Evolutionary conservation across 2,113 vertebrate species (phyloP).

Genomic region (Himantopus leucocephalus): DNA sequence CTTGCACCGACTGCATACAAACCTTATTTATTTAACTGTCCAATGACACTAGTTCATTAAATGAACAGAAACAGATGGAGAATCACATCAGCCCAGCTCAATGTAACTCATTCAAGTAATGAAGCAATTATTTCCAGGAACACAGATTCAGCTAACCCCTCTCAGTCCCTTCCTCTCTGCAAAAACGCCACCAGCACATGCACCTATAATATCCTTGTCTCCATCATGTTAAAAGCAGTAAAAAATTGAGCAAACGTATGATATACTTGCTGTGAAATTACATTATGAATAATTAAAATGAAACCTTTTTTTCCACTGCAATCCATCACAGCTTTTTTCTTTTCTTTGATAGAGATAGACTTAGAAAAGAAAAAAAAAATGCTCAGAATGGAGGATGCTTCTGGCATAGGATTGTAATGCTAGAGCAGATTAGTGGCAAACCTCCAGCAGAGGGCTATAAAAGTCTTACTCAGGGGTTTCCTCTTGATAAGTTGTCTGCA

Average conservation of each 20-base stretch:
- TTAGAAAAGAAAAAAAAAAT: neutral
- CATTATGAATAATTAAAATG: conserved; percentile 57
- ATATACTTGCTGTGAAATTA: conserved; percentile 52
- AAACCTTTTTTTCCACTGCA: neutral
- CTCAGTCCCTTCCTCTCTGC: neutral
- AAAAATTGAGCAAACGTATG: conserved; percentile 43
- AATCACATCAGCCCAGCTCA: conserved; percentile 29
- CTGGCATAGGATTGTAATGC: neutral
- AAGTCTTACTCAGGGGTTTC: conserved; percentile 38
- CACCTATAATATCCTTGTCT: neutral
- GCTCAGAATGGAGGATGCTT: neutral
- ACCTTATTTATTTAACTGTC: conserved; percentile 34
- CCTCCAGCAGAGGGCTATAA: conserved; percentile 31
- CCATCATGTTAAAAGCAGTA: conserved; percentile 35
- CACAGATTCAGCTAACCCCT: conserved; percentile 22
- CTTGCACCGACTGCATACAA: neutral
- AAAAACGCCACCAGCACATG: neutral
- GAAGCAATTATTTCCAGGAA: conserved; percentile 66
- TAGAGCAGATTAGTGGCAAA: neutral
- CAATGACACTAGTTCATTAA: conserved; percentile 54
- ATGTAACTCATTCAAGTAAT: conserved; percentile 59
- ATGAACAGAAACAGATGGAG: conserved; percentile 60
- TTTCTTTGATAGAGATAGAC: conserved; percentile 26
- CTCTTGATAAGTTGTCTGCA: conserved; percentile 44
- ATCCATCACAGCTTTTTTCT: neutral